phyloP scores from a whole-genome alignment of 2,113 vertebrate genomes.

The Trogon melanurus region DNA sequence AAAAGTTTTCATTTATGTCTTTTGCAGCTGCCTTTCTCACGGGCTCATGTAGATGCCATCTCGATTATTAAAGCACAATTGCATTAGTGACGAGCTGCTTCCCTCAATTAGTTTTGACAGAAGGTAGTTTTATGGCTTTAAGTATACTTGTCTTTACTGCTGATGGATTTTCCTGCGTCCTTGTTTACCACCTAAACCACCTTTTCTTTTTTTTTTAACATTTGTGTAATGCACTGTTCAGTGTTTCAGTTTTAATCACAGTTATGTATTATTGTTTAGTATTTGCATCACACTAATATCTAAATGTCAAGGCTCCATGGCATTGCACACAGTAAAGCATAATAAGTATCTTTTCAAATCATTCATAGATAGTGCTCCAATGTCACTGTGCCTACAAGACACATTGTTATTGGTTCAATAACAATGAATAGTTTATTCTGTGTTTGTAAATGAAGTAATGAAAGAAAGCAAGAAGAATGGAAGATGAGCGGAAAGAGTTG shows the following conservation, averaged over 20 bases:
- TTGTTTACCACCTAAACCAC: constrained; percentile 54
- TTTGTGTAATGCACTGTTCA: constrained; percentile 43
- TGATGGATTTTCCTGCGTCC: constrained; percentile 60
- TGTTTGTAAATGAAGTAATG: neutral
- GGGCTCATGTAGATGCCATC: constrained; percentile 63
- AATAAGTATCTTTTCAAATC: neutral
- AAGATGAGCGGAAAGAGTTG: neutral
- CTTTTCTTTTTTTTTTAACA: constrained; percentile 25
- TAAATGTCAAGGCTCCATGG: constrained; percentile 5
- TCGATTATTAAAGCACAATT: constrained; percentile 73
- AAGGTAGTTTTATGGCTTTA: constrained; percentile 69
- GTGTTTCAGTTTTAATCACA: constrained; percentile 44
- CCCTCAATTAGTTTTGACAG: constrained; percentile 73
- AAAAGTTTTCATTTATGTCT: constrained; percentile 63
- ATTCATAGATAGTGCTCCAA: neutral
- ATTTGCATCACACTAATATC: constrained; percentile 26
- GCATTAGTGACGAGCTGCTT: constrained; percentile 58
- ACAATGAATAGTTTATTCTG: neutral
- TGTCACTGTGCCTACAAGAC: neutral
- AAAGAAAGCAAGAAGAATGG: constrained; percentile 24
- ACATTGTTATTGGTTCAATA: neutral
- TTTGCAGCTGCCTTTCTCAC: constrained; percentile 43
- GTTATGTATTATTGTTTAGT: constrained; percentile 37
- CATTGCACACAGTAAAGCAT: neutral
- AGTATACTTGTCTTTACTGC: constrained; percentile 70